Conservation (phyloP, 2,113 vertebrate genomes). For the Neopipo cinnamomea region DNA sequence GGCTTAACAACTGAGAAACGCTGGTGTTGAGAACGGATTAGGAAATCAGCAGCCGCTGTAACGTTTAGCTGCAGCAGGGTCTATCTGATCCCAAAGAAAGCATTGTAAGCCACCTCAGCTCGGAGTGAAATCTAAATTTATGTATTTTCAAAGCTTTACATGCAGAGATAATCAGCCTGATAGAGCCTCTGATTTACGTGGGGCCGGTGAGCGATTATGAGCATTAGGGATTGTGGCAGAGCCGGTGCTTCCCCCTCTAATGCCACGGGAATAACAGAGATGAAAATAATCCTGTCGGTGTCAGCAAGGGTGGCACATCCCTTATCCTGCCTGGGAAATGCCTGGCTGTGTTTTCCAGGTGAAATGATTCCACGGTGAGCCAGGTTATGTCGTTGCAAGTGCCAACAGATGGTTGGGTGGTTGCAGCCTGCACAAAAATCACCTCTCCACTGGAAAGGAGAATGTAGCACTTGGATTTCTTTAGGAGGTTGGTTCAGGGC, state of each 20-base stretch:
- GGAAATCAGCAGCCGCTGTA: constrained; percentile 27
- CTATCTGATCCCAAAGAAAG: constrained; percentile 40
- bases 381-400: background rate
- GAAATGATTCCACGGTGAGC: background rate
- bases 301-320: background rate
- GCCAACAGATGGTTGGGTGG: background rate
- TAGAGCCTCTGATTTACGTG: background rate
- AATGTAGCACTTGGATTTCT: accelerated
- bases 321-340: background rate
- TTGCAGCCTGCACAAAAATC: background rate
- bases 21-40: constrained; percentile 15
- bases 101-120: constrained; percentile 19
- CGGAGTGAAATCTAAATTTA: constrained; percentile 44
- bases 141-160: constrained; percentile 52
- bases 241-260: background rate
- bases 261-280: background rate
- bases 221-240: background rate
- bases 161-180: constrained; percentile 27
- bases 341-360: background rate
- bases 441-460: background rate
- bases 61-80: background rate
- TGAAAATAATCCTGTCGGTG: background rate
- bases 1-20: constrained; percentile 6
- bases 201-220: background rate
- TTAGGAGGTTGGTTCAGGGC: background rate